Evolutionary conservation across 2,113 vertebrate genomes (phyloP), one percentile per base, ranked within the genome.

Genomic region (Aramus guarauna): DNA sequence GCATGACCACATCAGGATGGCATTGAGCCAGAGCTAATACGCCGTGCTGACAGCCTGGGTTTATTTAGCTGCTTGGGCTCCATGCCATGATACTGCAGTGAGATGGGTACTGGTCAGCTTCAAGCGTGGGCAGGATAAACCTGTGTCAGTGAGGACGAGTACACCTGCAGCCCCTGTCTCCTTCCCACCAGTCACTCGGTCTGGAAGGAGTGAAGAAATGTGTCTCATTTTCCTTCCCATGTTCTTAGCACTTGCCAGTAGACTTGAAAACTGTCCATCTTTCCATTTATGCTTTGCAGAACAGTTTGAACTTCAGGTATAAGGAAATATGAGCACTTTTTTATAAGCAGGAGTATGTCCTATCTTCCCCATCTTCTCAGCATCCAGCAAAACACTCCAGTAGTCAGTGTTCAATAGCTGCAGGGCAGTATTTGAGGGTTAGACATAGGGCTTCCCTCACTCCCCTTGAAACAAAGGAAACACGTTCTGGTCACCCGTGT

Each of bases 1-100:
- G 6, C 77, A 89, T 96, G 92, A 91, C 77, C 90, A 76, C 90
- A 76, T 58, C 76, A 60, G 69, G 85, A 73, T 93, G 90, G 96
- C 53, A 0, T 4, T 45, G 48, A 52, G 93, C 92, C 93, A 93
- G 84, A 41, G 74, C 58, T 85, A 34, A 79, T n/a, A 23, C 1
- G 3, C 69, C 5, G 1, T 23, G 21, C 62, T 81, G 89, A 43
- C 76, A 86, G 56, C 37, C 60, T 60, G 81, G 58, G 30, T 29
- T 93, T 64, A 32, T 69, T 79, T 8, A 90, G 73, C 69, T 75
- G 56, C 66, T n/a, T 64, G 87, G 84, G 89, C 93, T 92, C 68
- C 52, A 3, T 0, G 50, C 94, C 91, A 71, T 1, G 23, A 19
- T 17, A 39, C 53, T 88, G 80, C 84, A 79, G 73, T 24, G 50